A percentile compares a stretch with the other conserved stretches of the same genome.
Conservation (phyloP, 1,140 invertebrate genomes). For the Ectropis grisescens region DNA sequence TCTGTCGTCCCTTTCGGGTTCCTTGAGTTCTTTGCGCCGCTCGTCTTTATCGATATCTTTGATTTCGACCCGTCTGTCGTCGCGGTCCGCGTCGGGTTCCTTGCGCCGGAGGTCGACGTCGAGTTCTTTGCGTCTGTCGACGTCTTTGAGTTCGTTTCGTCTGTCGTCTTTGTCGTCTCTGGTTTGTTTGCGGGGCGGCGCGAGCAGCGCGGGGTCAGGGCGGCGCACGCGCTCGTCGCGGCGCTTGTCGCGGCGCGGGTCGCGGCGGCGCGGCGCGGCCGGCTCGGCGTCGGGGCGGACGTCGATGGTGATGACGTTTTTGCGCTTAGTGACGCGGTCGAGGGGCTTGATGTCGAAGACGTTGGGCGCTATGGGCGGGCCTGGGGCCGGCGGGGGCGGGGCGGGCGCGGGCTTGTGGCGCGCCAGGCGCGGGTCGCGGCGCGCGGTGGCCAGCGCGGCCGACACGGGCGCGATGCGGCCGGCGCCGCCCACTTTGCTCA, state of each 20-base stretch:
- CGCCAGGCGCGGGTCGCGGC: constrained; percentile 42
- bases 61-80: neutral
- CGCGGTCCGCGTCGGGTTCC: constrained; percentile 1
- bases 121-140: constrained; percentile 7
- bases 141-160: constrained; percentile 5
- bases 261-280: constrained; percentile 14
- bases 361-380: constrained; percentile 36
- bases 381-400: constrained; percentile 5
- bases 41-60: neutral
- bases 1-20: neutral
- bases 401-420: constrained; percentile 11
- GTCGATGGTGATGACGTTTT: constrained; percentile 60
- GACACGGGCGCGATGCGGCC: constrained; percentile 78
- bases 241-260: constrained; percentile 19
- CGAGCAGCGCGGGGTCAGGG: no score
- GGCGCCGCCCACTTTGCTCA: constrained; percentile 37
- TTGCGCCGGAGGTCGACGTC: constrained; percentile 2
- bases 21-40: neutral
- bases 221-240: constrained; percentile 8
- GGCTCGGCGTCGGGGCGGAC: constrained; percentile 19
- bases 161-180: no score
- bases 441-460: constrained; percentile 71
- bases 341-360: constrained; percentile 55
- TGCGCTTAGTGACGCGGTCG: constrained; percentile 46
- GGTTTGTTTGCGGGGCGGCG: no score